Base-by-base conservation (phyloP, 1,140 invertebrate genomes). In the Euura lappo region DNA sequence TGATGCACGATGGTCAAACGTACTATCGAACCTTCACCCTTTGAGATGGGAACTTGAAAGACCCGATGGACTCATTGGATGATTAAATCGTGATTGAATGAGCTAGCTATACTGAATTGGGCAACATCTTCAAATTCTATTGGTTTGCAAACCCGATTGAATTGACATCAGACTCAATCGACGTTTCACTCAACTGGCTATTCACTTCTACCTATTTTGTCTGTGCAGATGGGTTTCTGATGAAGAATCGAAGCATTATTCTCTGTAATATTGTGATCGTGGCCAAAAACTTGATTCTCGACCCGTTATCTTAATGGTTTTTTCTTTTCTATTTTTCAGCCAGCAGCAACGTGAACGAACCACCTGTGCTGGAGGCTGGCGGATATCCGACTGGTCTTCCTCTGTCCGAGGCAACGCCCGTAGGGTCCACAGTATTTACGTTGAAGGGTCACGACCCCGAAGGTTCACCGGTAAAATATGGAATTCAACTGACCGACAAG, bases 401-500 rank as follows among this genome's bases (percentile, higher is more conserved):
- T 1, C 84, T 97, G 4, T 90, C 90, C 4, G 95, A 97, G 88
- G 92, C 91, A 79, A 94, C 92, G 10, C 90, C 93, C 2, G 92
- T 96, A 10, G 95, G 94, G 1, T 89, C 91, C 1, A 86, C 93
- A 2, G 92, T 97, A 44, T 96, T 93, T 84, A 92, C 88, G 11
- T 86, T 97, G 65, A 91, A 93, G 80, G 96, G 93, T 7, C 88
- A 89, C 10, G 95, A 97, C 89, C 95, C 95, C 2, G 95, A 96
- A 84, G 92, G 91, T 66, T 91, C 92, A 10, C 83, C 88, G 2
- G 88, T 94, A 69, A 88, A 89, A 79, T 97, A 93, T 83, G 93
- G 94, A 42, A 90, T 96, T 47, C 90, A 93, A 71, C 94, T 95
- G 5, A 96, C 95, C 3, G 94, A 96, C 83, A 90, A 92, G 78